Percentiles rank a stretch among this genome's conserved stretches.
phyloP scores from a whole-genome alignment of 1,140 invertebrate genomes.

The Gryllus bimaculatus region DNA sequence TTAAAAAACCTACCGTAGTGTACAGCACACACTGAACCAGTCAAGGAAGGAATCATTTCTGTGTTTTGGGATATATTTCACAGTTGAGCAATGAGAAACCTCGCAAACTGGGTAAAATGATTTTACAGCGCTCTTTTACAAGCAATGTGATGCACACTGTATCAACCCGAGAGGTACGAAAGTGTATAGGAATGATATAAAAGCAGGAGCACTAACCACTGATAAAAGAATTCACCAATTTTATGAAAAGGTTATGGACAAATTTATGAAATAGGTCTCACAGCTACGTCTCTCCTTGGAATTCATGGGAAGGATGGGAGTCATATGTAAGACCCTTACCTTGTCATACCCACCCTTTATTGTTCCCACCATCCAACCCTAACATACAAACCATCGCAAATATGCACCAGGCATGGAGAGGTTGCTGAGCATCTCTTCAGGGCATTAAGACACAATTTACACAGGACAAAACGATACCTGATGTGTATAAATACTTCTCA shows the following conservation, averaged over 20 bases:
- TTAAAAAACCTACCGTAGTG: neutral
- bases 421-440: neutral
- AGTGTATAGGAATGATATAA: no score
- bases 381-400: neutral
- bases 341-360: slow-evolving; percentile 1
- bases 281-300: neutral
- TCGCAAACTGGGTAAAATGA: no score
- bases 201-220: no score
- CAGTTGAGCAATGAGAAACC: no score
- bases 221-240: no score
- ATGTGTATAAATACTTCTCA: neutral
- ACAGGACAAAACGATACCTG: neutral
- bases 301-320: neutral
- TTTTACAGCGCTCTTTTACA: no score
- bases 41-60: no score
- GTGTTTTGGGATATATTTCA: no score
- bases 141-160: no score
- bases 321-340: neutral
- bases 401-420: neutral
- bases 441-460: neutral
- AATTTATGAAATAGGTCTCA: neutral
- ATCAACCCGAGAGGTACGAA: no score
- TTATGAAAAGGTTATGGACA: neutral
- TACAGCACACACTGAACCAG: neutral
- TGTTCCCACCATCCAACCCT: neutral